Percentiles rank a stretch among this genome's conserved stretches.
Conservation (phyloP, 2,888 invertebrate species). For the Xestia xanthographa region DNA sequence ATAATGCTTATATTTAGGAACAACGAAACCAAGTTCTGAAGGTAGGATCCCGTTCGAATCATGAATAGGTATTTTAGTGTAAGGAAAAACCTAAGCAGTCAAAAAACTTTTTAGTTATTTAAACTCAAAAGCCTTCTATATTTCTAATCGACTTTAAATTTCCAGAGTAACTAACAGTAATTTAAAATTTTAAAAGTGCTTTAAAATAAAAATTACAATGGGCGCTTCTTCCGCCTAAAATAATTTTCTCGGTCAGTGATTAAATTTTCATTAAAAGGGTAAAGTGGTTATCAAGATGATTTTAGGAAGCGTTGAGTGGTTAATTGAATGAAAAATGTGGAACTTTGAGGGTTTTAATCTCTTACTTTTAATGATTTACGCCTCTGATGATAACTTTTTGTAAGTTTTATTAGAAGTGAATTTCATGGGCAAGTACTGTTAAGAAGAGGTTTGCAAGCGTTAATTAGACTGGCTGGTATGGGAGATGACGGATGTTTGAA, state of each 20-base stretch:
- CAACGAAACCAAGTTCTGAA: neutral
- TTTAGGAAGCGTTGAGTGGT: constrained; percentile 61
- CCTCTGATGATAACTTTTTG: constrained; percentile 9
- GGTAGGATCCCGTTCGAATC: neutral
- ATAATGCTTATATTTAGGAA: too few species aligned
- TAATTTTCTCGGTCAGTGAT: constrained; percentile 60
- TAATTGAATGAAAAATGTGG: constrained; percentile 69
- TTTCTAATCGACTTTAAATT: neutral
- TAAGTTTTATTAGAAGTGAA: constrained; percentile 2
- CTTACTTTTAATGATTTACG: constrained; percentile 52
- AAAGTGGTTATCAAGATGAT: constrained; percentile 64
- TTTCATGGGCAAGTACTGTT: too few species aligned
- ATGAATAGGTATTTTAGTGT: neutral
- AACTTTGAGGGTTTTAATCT: constrained; percentile 48
- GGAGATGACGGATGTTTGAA: too few species aligned
- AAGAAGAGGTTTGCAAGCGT: too few species aligned
- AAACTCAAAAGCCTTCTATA: neutral
- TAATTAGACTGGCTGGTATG: too few species aligned
- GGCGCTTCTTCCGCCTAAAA: constrained; percentile 36
- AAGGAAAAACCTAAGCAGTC: too few species aligned
- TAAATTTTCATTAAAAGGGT: constrained; percentile 69
- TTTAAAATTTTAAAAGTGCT: constrained; percentile 9
- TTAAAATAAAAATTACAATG: constrained; percentile 31
- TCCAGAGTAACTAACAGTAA: neutral
- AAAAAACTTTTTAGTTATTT: neutral